phyloP scores from a whole-genome alignment of 35 echinoderm and acorn worm genomes.

The Lytechinus pictus region DNA sequence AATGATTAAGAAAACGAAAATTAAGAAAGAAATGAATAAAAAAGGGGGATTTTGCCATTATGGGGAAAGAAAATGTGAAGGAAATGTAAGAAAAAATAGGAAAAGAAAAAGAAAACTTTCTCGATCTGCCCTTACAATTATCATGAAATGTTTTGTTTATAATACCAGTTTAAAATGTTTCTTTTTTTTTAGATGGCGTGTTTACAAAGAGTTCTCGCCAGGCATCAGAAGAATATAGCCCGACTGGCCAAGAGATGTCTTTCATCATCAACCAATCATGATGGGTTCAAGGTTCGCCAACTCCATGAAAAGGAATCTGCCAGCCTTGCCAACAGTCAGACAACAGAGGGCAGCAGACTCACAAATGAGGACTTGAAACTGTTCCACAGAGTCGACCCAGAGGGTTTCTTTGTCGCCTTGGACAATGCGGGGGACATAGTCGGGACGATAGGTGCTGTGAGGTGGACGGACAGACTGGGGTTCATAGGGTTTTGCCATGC shows the following conservation, averaged over 20 bases:
- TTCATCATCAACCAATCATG: background rate
- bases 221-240: background rate
- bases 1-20: too few species aligned
- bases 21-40: too few species aligned
- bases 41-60: too few species aligned
- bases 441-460: conserved; percentile 70
- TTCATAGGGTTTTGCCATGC: conserved; percentile 85
- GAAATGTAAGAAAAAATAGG: too few species aligned
- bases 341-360: conserved; percentile 66
- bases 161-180: background rate
- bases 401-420: conserved; percentile 76
- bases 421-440: conserved; percentile 73
- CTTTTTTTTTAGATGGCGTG: background rate
- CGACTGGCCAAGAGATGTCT: background rate
- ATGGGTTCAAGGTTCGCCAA: conserved; percentile 49
- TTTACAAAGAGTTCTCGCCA: background rate
- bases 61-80: too few species aligned
- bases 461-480: conserved; percentile 58
- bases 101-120: too few species aligned
- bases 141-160: too few species aligned
- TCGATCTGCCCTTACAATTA: too few species aligned
- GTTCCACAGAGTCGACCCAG: conserved; percentile 70
- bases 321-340: conserved; percentile 69
- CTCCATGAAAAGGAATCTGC: conserved; percentile 73
- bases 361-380: conserved; percentile 73